Conservation (phyloP, 1,140 invertebrate genomes). For the Maconellicoccus hirsutus region DNA sequence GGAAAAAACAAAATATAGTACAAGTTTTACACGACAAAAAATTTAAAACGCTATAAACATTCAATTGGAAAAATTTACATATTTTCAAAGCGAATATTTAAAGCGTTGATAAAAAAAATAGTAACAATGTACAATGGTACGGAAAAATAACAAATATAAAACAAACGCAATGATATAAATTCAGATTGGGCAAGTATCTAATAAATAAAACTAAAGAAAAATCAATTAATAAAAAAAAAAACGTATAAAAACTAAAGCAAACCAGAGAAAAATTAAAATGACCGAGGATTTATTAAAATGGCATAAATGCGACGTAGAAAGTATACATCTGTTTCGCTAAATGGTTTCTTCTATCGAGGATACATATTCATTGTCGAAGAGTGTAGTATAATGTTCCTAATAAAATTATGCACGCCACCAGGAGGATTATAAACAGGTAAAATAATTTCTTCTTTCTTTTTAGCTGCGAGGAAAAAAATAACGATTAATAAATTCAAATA, state of each 20-base stretch:
- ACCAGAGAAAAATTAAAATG: not conserved
- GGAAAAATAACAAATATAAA: not conserved
- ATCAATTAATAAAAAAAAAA: not conserved
- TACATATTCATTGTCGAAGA: not conserved
- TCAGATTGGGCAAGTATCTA: not conserved
- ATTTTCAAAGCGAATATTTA: not conserved
- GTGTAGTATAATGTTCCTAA: not conserved
- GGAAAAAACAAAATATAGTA: no score
- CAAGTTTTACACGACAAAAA: no score
- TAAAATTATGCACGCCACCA: not conserved
- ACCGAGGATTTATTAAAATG: not conserved
- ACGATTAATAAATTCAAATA: not conserved
- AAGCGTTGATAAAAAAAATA: not conserved
- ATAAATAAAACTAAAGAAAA: not conserved
- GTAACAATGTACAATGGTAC: not conserved
- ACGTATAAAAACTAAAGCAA: not conserved
- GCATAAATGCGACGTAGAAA: not conserved
- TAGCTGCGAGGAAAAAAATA: not conserved
- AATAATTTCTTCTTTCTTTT: not conserved
- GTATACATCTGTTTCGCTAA: not conserved
- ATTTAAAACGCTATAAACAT: no score
- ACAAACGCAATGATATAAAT: not conserved
- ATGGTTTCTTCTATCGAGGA: not conserved
- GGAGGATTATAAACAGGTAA: not conserved
- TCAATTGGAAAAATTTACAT: not conserved